Evolutionary conservation across 2,113 vertebrate genomes (phyloP).

Genomic region (Carassius auratus): DNA sequence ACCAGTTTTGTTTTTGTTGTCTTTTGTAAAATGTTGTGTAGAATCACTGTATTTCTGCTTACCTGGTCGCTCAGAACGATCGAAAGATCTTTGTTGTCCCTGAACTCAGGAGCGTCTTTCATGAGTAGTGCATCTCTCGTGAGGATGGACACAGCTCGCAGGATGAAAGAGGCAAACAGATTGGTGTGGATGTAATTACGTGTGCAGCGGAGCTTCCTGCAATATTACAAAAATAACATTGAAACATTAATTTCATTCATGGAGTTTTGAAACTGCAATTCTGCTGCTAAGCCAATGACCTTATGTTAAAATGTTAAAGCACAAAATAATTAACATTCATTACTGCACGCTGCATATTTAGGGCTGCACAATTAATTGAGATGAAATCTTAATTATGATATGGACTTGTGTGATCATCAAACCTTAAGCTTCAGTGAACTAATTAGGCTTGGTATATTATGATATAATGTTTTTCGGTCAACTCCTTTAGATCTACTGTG

Average conservation of each 20-base stretch:
- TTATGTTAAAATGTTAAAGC: neutral
- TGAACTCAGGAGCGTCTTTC: conserved; percentile 47
- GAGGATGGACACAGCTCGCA: conserved; percentile 86
- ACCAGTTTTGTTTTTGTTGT: neutral
- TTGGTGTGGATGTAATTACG: conserved; percentile 89
- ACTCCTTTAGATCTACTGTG: neutral
- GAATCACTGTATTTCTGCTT: neutral
- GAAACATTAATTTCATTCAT: neutral
- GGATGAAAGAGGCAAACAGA: conserved; percentile 87
- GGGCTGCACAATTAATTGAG: neutral
- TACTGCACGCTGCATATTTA: neutral
- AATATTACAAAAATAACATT: conserved; percentile 24
- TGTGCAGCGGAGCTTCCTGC: conserved; percentile 85
- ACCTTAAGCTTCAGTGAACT: neutral
- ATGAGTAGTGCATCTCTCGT: conserved; percentile 81
- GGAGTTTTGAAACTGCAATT: conserved; percentile 9
- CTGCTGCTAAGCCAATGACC: neutral
- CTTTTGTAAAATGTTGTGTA: neutral
- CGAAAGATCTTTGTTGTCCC: conserved; percentile 57
- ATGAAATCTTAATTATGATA: neutral
- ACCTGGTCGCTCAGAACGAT: conserved; percentile 64
- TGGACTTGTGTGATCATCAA: neutral
- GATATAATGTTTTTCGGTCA: neutral
- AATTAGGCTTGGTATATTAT: neutral
- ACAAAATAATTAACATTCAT: neutral